Evolutionary conservation across 2,888 invertebrate species (phyloP), one percentile per base, ranked within the genome.

Genomic region (Kryphioiulus occultus): DNA sequence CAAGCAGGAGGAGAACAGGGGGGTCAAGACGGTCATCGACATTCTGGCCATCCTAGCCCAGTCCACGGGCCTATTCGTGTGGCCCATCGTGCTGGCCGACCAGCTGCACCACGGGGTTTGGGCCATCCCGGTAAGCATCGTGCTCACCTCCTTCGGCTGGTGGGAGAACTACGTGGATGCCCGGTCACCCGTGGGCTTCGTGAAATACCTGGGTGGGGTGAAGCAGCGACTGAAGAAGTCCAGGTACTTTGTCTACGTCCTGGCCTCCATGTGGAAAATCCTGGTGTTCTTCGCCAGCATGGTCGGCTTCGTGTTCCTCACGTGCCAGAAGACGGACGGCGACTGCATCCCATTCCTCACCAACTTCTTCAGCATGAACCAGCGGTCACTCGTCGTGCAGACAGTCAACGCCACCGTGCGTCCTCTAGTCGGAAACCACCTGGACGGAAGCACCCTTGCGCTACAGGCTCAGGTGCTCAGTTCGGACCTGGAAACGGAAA

Each of bases 131-230:
- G 93, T 97, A 0, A 94, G 97, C 0, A 94, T 97, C 59, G 92
- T 97, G 87, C 94, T 98, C 90, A 95, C 97, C 89, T 99, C 99
- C 0, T 94, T 97, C 68, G 97, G 97, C 35, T 99, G 98, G 98
- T 99, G 99, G 99, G 99, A 99, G 92, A 99, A 99, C 92, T 99
- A 97, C 91, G 96, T 98, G 0, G 96, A 96, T 88, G 94, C 95
- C 88, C 95, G 96, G 90, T 97, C 98, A 88, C 95, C 97, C 91
- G 91, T 92, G 94, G 95, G 94, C 85, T 92, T 95, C 89, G 94
- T 97, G 85, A 95, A 95, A 91, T 94, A 94, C 83, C 93, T 96
- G 90, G 96, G 95, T 15, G 94, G 95, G 91, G 93, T 97, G 85
- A 96, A 96, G 91, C 96, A 95, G 87, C 95, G 96, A 87, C 93